A percentile compares a stretch with the other conserved stretches of the same genome.
Evolutionary conservation across 2,888 invertebrate genomes (phyloP).

Genomic region (Nephrotoma flavescens): DNA sequence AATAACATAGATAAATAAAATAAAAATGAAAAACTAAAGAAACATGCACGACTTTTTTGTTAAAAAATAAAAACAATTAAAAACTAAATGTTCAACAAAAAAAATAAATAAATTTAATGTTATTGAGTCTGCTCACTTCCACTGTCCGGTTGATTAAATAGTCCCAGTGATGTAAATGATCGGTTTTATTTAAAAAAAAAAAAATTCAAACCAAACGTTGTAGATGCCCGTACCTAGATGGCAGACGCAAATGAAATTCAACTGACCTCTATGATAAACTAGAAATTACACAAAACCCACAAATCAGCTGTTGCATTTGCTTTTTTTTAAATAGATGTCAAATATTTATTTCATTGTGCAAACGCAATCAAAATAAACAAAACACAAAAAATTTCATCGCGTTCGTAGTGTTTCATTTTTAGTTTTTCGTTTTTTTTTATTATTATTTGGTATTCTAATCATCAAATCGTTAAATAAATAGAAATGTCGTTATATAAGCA

Average conservation of each 20-base stretch:
- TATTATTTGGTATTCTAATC: not conserved
- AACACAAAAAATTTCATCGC: not conserved
- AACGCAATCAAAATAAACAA: not conserved
- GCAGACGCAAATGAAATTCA: not conserved
- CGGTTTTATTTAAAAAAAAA: slow-evolving; percentile 41
- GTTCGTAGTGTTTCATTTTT: not conserved
- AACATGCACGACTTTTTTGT: not conserved
- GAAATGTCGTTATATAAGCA: slow-evolving; percentile 1
- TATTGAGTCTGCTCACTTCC: slow-evolving; percentile 13
- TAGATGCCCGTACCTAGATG: not conserved
- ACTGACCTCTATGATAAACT: not conserved
- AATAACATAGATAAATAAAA: not conserved
- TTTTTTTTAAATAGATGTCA: not conserved
- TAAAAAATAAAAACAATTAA: not conserved
- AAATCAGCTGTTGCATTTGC: not conserved
- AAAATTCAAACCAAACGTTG: not conserved
- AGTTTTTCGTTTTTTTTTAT: not conserved
- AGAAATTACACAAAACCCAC: not conserved
- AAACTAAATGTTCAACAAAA: not conserved
- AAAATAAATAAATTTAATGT: not conserved
- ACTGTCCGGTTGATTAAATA: slow-evolving; percentile 69
- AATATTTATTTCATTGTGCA: not conserved
- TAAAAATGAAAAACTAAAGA: not conserved
- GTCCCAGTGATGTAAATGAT: slow-evolving; percentile 78
- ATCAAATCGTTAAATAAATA: not conserved